Conservation (phyloP, 2,113 vertebrate genomes). For the Brachirus orientalis region DNA sequence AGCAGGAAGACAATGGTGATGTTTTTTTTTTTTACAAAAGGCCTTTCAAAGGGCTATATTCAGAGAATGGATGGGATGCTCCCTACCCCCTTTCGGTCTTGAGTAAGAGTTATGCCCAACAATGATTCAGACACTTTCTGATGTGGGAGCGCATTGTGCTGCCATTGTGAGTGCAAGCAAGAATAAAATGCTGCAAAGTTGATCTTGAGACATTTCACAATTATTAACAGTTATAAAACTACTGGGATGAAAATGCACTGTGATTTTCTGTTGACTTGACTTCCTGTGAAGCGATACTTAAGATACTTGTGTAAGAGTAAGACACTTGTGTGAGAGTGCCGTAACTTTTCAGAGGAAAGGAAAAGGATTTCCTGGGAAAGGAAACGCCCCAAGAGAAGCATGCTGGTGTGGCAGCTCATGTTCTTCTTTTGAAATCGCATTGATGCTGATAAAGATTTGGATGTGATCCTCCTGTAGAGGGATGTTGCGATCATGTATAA, state of each 20-base stretch:
- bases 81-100: slow-evolving; percentile 16
- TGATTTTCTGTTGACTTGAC: no score
- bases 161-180: not conserved
- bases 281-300: no score
- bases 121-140: slow-evolving; percentile 18
- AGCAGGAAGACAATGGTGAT: slow-evolving; percentile 70
- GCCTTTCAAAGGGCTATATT: slow-evolving; percentile 63
- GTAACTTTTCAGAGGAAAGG: slow-evolving; percentile 53
- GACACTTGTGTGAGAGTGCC: not conserved
- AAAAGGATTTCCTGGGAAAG: slow-evolving; percentile 65
- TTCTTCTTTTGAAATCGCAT: slow-evolving; percentile 48
- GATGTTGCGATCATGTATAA: not conserved
- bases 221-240: slow-evolving; percentile 13
- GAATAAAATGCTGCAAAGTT: slow-evolving; percentile 25
- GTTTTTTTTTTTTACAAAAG: slow-evolving; percentile 61
- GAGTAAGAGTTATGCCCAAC: not conserved
- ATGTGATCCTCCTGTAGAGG: not conserved
- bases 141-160: slow-evolving; percentile 7
- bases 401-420: not conserved
- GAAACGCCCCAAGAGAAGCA: slow-evolving; percentile 60
- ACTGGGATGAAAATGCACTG: not conserved
- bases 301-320: no score
- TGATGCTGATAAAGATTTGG: slow-evolving; percentile 1
- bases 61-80: slow-evolving; percentile 48
- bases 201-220: slow-evolving; percentile 27